These are phyloP conservation scores for Antheraea assamensis DNA, from an alignment of 2,888 invertebrate species.

Conservation along the genomic window DNA sequence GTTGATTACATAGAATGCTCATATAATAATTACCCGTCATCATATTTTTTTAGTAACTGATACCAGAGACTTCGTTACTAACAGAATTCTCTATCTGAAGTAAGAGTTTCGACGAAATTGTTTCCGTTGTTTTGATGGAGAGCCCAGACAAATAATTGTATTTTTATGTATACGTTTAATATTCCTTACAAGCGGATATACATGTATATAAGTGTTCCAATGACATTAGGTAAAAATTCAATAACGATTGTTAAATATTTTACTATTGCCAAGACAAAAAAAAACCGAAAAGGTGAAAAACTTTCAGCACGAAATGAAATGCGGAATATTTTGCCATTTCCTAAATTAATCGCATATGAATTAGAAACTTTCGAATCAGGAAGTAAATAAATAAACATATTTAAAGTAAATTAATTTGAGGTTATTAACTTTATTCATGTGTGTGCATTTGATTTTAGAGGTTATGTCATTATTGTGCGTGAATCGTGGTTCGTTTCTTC, in stretches of 20 bases:
- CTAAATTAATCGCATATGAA: background rate
- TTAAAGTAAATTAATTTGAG: background rate
- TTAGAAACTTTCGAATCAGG: conserved; percentile 6
- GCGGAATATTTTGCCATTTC: background rate
- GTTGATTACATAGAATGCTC: no score
- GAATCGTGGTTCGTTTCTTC: background rate
- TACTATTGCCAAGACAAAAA: background rate
- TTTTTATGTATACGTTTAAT: background rate
- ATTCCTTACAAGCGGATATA: background rate
- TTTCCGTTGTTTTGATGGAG: no score
- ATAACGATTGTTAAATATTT: background rate
- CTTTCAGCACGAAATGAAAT: background rate
- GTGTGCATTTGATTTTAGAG: background rate
- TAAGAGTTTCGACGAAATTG: no score
- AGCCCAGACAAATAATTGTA: no score
- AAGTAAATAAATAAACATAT: background rate
- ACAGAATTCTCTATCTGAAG: no score
- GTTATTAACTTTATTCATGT: background rate
- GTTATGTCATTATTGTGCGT: background rate
- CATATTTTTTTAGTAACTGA: no score
- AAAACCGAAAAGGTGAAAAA: background rate
- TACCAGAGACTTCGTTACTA: no score
- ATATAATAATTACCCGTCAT: no score
- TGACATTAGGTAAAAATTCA: background rate
- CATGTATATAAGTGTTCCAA: background rate